Evolutionary conservation across 2,113 vertebrate genomes (phyloP).

Genomic region (Pangasianodon hypophthalmus): DNA sequence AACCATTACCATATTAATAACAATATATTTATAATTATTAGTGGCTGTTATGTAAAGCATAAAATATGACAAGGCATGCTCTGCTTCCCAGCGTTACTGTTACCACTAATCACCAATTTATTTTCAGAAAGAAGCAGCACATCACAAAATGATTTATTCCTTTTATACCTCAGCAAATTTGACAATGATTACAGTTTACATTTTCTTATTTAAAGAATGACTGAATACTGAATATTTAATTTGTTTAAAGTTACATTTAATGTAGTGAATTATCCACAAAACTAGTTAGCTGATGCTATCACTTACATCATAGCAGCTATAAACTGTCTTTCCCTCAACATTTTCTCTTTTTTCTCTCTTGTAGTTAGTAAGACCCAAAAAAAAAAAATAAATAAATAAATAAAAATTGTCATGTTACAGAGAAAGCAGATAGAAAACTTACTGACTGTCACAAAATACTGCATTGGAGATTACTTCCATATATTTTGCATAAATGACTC

Average conservation of each 20-base stretch:
- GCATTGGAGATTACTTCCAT: too few relatives aligned
- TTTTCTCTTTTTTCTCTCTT: background rate
- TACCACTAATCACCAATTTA: background rate
- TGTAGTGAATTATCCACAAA: background rate
- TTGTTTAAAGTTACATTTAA: background rate
- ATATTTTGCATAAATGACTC: too few relatives aligned
- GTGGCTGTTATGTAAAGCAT: background rate
- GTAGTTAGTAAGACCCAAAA: background rate
- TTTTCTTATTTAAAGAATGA: too few relatives aligned
- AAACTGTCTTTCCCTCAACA: background rate
- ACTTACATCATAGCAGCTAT: background rate
- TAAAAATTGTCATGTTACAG: too few relatives aligned
- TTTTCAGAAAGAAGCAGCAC: too few relatives aligned
- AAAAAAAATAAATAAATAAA: background rate
- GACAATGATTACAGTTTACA: too few relatives aligned
- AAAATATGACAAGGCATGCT: background rate
- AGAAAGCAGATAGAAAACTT: too few relatives aligned
- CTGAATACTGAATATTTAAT: too few relatives aligned
- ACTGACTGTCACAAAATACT: too few relatives aligned
- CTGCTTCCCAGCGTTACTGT: too few relatives aligned
- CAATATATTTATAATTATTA: background rate
- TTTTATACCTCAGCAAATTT: background rate
- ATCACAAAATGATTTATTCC: background rate
- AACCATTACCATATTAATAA: background rate
- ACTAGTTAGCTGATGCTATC: background rate